These are phyloP conservation scores for Xestia c-nigrum DNA, from an alignment of 2,888 invertebrate genomes.

Conservation along the genomic window DNA sequence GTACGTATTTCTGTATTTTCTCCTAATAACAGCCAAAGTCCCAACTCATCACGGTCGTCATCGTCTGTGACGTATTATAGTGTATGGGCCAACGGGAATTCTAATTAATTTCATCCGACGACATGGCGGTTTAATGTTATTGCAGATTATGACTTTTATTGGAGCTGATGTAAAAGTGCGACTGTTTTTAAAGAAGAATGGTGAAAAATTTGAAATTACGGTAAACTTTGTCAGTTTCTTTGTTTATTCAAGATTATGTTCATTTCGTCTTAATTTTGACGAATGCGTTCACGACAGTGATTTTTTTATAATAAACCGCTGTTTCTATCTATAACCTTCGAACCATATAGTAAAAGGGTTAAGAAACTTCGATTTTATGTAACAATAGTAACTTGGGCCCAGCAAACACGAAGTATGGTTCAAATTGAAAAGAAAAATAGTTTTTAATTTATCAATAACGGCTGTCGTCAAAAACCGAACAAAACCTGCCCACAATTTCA, in stretches of 20 bases:
- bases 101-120: constrained; percentile 56
- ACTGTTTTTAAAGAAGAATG: constrained; percentile 2
- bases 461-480: not conserved
- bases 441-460: not conserved
- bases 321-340: too few species aligned
- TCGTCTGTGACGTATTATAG: constrained; percentile 58
- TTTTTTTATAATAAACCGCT: too few species aligned
- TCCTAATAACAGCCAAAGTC: not conserved
- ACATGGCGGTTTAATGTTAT: constrained; percentile 45
- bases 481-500: constrained; percentile 9
- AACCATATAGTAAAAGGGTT: too few species aligned
- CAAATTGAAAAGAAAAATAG: not conserved
- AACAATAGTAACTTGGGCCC: too few species aligned
- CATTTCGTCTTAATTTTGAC: too few species aligned
- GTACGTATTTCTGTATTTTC: constrained; percentile 29
- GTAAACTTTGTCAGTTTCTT: not conserved
- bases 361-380: not conserved
- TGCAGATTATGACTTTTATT: constrained; percentile 39
- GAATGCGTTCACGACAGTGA: too few species aligned
- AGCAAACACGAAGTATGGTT: too few species aligned
- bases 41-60: constrained; percentile 28
- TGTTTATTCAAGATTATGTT: not conserved
- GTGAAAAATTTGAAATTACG: not conserved
- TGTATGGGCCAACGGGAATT: constrained; percentile 36
- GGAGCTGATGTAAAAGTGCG: not conserved